A percentile compares a stretch with the other conserved stretches of the same genome.
Evolutionary conservation across 1,140 invertebrate genomes (phyloP).

Genomic region (Lordiphosa collinella): DNA sequence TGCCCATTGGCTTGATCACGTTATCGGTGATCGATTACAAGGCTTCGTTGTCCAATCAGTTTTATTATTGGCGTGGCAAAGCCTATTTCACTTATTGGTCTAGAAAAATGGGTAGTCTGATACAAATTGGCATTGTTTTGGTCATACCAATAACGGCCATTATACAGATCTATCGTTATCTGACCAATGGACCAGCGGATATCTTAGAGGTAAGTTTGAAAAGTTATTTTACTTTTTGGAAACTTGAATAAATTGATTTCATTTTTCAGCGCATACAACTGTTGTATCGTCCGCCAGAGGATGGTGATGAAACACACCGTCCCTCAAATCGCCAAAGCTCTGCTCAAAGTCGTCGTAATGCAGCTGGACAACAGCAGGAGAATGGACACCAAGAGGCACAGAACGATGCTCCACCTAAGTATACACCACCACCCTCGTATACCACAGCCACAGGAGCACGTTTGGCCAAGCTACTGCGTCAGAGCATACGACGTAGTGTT

Average conservation of each 20-base stretch:
- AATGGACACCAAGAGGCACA: constrained; percentile 71
- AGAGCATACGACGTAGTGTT: constrained; percentile 90
- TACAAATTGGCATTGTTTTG: constrained; percentile 89
- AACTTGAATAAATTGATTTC: not conserved
- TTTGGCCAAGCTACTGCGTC: constrained; percentile 88
- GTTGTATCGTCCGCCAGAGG: constrained; percentile 59
- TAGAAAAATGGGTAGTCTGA: constrained; percentile 87
- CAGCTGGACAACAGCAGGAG: constrained; percentile 23
- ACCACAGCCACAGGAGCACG: constrained; percentile 92
- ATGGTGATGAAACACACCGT: constrained; percentile 33
- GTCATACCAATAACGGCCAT: constrained; percentile 88
- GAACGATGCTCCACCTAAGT: constrained; percentile 94
- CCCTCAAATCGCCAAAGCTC: constrained; percentile 46
- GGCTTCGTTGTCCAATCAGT: constrained; percentile 69
- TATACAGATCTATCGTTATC: constrained; percentile 90
- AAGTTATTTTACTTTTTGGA: not conserved
- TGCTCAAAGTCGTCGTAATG: constrained; percentile 36
- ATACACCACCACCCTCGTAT: constrained; percentile 94
- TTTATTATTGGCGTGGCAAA: constrained; percentile 75
- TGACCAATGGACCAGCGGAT: constrained; percentile 90
- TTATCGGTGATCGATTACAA: constrained; percentile 74
- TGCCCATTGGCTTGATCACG: constrained; percentile 88
- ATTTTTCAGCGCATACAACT: constrained; percentile 83
- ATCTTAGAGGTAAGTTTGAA: constrained; percentile 89
- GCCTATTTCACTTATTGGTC: constrained; percentile 88